These are phyloP conservation scores for Crocallis elinguaria DNA, from an alignment of 2,888 invertebrate genomes.

Conservation along the genomic window DNA sequence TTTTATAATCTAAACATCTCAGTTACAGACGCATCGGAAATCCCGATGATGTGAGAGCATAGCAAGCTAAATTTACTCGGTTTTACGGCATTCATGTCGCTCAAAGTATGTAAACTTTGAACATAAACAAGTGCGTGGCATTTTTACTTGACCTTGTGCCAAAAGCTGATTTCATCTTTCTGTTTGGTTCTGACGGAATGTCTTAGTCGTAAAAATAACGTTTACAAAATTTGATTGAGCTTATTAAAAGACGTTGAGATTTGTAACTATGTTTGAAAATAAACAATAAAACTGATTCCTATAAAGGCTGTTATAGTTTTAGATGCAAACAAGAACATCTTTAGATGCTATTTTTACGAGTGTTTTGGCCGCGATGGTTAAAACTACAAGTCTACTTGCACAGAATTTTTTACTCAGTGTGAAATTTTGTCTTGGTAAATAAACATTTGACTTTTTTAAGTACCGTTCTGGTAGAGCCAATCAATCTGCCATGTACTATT, in stretches of 20 bases:
- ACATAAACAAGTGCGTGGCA: slow-evolving; percentile 40
- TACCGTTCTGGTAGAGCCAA: too few relatives aligned
- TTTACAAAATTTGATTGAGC: slow-evolving; percentile 12
- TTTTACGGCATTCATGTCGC: slow-evolving; percentile 29
- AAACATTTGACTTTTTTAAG: too few relatives aligned
- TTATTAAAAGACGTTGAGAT: not conserved
- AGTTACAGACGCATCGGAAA: slow-evolving; percentile 23
- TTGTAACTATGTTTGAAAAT: not conserved
- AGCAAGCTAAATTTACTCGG: slow-evolving; percentile 17
- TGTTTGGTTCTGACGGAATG: slow-evolving; percentile 35
- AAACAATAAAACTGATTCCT: not conserved
- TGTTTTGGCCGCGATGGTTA: too few relatives aligned
- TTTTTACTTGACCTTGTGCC: slow-evolving; percentile 47
- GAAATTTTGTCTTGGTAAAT: too few relatives aligned
- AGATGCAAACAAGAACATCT: too few relatives aligned
- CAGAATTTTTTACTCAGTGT: too few relatives aligned
- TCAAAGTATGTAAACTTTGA: slow-evolving; percentile 39
- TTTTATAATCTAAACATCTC: not conserved
- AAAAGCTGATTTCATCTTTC: slow-evolving; percentile 37
- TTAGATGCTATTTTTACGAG: too few relatives aligned
- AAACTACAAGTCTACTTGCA: too few relatives aligned
- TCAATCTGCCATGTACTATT: too few relatives aligned
- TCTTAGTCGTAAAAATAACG: slow-evolving; percentile 27
- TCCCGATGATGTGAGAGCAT: slow-evolving; percentile 15
- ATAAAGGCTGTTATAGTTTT: too few relatives aligned